Evolutionary conservation across 2,888 invertebrate species (phyloP).

Genomic region (Andrena dorsata): DNA sequence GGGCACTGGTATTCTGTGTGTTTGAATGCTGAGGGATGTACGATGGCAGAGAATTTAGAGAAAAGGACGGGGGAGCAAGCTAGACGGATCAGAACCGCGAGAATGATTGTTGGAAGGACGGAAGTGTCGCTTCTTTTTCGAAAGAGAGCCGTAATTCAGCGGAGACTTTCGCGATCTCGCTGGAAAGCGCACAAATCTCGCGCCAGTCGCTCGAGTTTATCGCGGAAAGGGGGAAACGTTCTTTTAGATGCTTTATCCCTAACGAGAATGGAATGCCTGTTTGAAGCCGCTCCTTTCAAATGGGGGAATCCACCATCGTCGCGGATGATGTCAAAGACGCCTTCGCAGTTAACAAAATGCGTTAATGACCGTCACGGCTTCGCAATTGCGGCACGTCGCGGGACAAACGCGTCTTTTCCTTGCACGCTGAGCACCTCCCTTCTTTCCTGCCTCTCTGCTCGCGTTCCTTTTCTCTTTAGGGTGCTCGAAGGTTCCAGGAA

Average conservation of each 20-base stretch:
- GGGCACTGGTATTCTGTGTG: background rate
- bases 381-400: conserved; percentile 64
- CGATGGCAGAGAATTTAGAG: no score
- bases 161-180: background rate
- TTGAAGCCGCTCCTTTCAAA: conserved; percentile 17
- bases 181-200: background rate
- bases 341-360: conserved; percentile 72
- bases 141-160: background rate
- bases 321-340: conserved; percentile 15
- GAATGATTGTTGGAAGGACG: background rate
- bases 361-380: conserved; percentile 55
- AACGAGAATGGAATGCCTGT: conserved; percentile 8
- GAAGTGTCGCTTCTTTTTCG: background rate
- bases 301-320: conserved; percentile 1
- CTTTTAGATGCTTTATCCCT: conserved; percentile 25
- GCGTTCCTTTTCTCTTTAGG: no score
- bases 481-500: no score
- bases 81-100: no score
- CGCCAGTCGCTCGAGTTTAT: conserved; percentile 13
- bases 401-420: conserved; percentile 5
- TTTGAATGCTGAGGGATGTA: no score
- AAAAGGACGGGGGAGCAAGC: no score
- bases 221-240: conserved; percentile 2
- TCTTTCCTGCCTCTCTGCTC: background rate
- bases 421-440: background rate